Percentiles rank a stretch among this genome's conserved stretches.
Conservation (phyloP, 2,888 invertebrate genomes). For the Odontomyia ornata region DNA sequence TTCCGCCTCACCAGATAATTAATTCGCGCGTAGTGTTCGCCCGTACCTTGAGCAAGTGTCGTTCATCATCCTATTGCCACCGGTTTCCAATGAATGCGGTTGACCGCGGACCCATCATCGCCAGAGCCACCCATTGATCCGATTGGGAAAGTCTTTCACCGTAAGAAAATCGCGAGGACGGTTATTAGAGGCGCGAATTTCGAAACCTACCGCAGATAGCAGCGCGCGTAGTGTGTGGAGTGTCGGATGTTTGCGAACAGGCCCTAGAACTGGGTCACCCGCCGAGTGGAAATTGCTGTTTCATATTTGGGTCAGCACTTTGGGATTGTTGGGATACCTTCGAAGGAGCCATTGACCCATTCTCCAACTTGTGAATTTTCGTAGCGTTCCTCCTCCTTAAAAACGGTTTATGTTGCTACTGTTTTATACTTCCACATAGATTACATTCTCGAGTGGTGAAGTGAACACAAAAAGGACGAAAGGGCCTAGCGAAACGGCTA, state of each 20-base stretch:
- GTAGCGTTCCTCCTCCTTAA: not conserved
- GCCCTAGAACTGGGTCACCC: slow-evolving; percentile 23
- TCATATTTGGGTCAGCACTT: not conserved
- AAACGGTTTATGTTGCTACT: not conserved
- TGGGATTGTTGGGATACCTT: not conserved
- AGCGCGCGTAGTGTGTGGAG: too few species aligned
- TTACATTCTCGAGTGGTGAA: slow-evolving; percentile 3
- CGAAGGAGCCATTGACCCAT: slow-evolving; percentile 14
- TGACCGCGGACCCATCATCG: not conserved
- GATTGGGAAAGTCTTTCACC: not conserved
- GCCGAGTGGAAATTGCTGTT: not conserved
- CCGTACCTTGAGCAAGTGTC: not conserved
- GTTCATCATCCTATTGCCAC: not conserved
- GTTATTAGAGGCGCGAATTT: not conserved
- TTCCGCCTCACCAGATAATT: too few species aligned
- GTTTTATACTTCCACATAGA: not conserved
- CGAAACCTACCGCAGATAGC: not conserved
- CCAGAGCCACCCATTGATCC: not conserved
- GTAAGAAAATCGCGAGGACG: not conserved
- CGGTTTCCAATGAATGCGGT: slow-evolving; percentile 18
- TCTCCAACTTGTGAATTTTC: not conserved
- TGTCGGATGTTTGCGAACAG: not conserved
- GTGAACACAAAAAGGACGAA: not conserved
- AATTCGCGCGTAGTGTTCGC: too few species aligned
- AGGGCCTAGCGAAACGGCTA: not conserved